phyloP scores from a whole-genome alignment of 1,140 invertebrate species.

The Magallana angulata region DNA sequence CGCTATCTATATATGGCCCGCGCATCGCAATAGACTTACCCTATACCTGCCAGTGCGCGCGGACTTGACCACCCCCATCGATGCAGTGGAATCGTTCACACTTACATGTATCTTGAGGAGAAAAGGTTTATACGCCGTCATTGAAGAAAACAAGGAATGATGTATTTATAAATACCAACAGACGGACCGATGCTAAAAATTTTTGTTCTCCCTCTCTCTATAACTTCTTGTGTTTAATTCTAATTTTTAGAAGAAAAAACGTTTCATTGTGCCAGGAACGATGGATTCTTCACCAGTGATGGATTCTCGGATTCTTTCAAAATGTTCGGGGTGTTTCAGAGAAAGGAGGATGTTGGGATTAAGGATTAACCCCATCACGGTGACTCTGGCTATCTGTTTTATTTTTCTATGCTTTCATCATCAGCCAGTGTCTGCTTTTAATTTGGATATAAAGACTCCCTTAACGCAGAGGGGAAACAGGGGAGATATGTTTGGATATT shows the following conservation, averaged over 20 bases:
- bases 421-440: slow-evolving; percentile 73
- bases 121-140: neutral
- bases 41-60: slow-evolving; percentile 14
- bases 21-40: slow-evolving; percentile 13
- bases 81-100: slow-evolving; percentile 32
- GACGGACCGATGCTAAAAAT: neutral
- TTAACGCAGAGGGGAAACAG: slow-evolving; percentile 76
- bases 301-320: neutral
- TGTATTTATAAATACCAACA: neutral
- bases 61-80: slow-evolving; percentile 8
- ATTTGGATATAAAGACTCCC: slow-evolving; percentile 80
- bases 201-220: neutral
- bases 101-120: slow-evolving; percentile 35
- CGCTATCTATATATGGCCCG: slow-evolving; percentile 22
- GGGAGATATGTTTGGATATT: slow-evolving; percentile 81
- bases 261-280: neutral
- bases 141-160: neutral
- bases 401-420: neutral
- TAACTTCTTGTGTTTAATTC: neutral
- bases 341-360: neutral
- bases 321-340: neutral
- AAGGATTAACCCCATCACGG: neutral
- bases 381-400: neutral
- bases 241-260: neutral
- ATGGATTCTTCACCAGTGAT: neutral